Conservation (phyloP, 2,113 vertebrate genomes). For the Pseudois nayaur region DNA sequence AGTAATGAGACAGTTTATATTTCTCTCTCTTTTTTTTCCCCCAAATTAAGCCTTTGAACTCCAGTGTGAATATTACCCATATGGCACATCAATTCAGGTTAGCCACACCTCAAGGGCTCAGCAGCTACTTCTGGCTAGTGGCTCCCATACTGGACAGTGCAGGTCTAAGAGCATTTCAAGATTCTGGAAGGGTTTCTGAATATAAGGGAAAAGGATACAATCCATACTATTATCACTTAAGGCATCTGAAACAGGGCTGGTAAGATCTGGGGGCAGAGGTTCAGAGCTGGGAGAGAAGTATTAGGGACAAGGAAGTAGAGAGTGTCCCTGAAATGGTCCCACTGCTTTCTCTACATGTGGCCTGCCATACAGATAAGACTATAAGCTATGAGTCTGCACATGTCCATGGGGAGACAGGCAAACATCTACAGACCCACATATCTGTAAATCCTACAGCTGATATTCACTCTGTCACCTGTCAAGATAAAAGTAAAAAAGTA, state of each 20-base stretch:
- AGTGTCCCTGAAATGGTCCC: background rate
- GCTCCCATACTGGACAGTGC: too few relatives aligned
- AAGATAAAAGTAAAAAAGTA: background rate
- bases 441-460: background rate
- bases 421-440: background rate
- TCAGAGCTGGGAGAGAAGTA: background rate
- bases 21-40: background rate
- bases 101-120: background rate
- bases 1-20: background rate
- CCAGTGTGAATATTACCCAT: background rate
- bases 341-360: background rate
- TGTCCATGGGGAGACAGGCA: background rate
- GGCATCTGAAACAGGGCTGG: background rate
- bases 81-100: fast-evolving
- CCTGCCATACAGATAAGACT: background rate
- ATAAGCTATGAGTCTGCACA: background rate
- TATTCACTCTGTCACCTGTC: slow-evolving; percentile 37
- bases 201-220: background rate
- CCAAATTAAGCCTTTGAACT: too few relatives aligned
- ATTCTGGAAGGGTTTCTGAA: background rate
- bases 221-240: background rate
- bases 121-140: background rate
- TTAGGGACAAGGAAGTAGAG: background rate
- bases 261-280: background rate
- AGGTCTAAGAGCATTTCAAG: background rate